These are phyloP conservation scores for Brachionus plicatilis DNA, from an alignment of 1,140 invertebrate species.

Conservation along the genomic window DNA sequence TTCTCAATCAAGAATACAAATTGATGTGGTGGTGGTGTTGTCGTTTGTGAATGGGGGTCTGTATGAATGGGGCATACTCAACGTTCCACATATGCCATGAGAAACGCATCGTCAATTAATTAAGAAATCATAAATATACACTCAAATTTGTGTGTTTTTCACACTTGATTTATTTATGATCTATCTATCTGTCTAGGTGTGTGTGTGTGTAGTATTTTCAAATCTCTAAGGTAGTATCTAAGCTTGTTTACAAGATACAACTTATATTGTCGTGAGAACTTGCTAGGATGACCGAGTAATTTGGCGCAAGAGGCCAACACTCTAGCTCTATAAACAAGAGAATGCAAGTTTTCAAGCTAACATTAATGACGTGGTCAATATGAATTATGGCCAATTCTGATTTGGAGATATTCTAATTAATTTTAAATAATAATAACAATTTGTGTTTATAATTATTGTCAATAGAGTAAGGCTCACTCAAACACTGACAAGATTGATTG, in stretches of 20 bases:
- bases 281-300: background rate
- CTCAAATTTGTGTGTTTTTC: constrained; percentile 22
- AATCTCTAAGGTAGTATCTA: constrained; percentile 25
- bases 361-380: background rate
- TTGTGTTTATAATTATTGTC: constrained; percentile 19
- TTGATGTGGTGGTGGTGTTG: background rate
- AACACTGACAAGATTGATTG: constrained; percentile 24
- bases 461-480: background rate
- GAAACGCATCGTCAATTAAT: constrained; percentile 33
- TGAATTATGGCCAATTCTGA: background rate
- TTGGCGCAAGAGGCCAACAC: background rate
- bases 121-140: background rate
- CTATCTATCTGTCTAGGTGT: background rate
- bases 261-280: background rate
- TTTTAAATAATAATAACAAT: background rate
- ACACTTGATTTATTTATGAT: constrained; percentile 33
- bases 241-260: constrained; percentile 20
- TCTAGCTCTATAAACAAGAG: background rate
- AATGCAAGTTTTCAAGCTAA: background rate
- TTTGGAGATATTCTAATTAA: background rate
- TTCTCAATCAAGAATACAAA: background rate
- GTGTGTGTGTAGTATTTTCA: background rate
- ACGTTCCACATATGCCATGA: background rate
- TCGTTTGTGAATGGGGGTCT: too few relatives aligned
- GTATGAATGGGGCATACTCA: background rate